Base-by-base conservation (phyloP, 2,888 invertebrate species). In the Anthoptus insignis region DNA sequence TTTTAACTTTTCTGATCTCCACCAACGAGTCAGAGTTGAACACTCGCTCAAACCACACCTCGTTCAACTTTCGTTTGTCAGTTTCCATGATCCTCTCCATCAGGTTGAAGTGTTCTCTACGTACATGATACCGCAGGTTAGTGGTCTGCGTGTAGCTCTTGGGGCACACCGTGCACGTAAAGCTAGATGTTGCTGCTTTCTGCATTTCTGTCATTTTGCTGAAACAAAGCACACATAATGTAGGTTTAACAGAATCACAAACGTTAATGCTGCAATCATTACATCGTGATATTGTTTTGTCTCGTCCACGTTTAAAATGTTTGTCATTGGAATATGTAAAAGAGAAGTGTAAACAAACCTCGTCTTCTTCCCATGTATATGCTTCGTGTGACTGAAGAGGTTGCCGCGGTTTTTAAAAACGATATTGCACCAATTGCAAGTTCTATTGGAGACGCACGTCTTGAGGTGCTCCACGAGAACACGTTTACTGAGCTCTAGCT, bases 31-130 rank as follows among this genome's bases (percentile, higher is more conserved):
- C 69, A 0, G 83, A 73, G 53, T 89, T 86, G 0, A 72, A 49
- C 0, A 88, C 88, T 7, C 76, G 82, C 52, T 89, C 89, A 1
- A 81, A 81, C 88, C 89, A 89, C 0, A 83, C 80, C 59, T 88
- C 80, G 64, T 88, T 84, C 0, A 88, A 72, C 34, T 80, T 72
- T 64, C 83, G 84, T 0, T 69, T 34, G 1, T 81, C 73, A 0
- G 73, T 78, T 11, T 74, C 73, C 0, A 83, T 80, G 5, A 73
- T 64, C 11, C 68, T 76, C 0, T 80, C 70, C 9, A 69, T 63
- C 0, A 86, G 61, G 56, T 89, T 88, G 71, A 80, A 89, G 45
- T 90, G 90, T 0, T 63, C 21, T 1, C 68, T 68, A 0, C 89
- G 72, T 27, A 88, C 84, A 60, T 90, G 89, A 27, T 75, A 76